Percentiles rank a stretch among this genome's conserved stretches.
These are phyloP conservation scores for Alces alces DNA, from an alignment of 2,113 vertebrate genomes.

Conservation along the genomic window DNA sequence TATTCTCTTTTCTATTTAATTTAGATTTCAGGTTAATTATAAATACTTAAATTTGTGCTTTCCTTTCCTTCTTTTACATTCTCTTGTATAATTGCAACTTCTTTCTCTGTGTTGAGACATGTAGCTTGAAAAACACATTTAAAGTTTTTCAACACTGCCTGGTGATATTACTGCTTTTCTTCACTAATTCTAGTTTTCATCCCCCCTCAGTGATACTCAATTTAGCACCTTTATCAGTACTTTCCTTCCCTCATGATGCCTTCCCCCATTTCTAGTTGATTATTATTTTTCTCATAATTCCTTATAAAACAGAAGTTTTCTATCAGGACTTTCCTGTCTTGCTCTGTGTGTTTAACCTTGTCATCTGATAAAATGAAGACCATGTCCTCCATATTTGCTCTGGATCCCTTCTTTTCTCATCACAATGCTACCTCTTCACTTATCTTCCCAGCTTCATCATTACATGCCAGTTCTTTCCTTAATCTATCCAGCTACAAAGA, in stretches of 20 bases:
- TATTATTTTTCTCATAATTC: neutral
- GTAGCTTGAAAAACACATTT: neutral
- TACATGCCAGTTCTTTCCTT: neutral
- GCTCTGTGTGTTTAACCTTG: accelerated
- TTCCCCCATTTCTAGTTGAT: neutral
- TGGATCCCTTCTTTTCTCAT: neutral
- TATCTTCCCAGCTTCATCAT: neutral
- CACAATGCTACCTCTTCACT: neutral
- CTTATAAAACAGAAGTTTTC: neutral
- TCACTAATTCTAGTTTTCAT: neutral
- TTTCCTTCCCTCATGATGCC: neutral
- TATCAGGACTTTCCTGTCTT: neutral
- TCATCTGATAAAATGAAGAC: neutral
- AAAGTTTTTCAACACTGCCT: neutral
- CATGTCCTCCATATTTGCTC: neutral
- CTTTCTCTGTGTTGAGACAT: neutral
- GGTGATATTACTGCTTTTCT: neutral
- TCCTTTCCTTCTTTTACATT: neutral
- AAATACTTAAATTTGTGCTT: neutral
- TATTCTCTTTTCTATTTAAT: neutral
- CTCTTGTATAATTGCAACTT: neutral
- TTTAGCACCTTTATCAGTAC: neutral
- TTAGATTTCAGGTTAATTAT: neutral
- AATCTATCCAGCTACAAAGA: neutral
- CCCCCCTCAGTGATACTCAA: neutral